These are phyloP conservation scores for Noctua pronuba DNA, from an alignment of 2,888 invertebrate species.

Conservation along the genomic window DNA sequence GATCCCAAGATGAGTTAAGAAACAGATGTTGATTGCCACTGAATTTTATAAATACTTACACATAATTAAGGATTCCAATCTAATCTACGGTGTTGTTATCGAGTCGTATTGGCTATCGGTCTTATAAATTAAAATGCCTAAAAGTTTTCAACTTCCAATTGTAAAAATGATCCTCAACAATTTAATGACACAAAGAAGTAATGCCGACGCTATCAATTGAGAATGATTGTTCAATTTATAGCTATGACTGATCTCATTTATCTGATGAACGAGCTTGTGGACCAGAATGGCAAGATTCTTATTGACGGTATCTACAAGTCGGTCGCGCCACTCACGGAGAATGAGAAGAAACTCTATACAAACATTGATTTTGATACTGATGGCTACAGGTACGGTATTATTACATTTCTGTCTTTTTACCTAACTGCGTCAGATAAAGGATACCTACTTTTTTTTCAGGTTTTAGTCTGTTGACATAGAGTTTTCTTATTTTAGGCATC, in stretches of 20 bases:
- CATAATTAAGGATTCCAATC: conserved; percentile 14
- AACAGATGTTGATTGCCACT: conserved; percentile 2
- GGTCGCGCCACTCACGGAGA: conserved; percentile 93
- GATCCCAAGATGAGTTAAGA: conserved; percentile 20
- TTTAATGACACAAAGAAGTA: conserved; percentile 12
- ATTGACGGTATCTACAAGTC: conserved; percentile 96
- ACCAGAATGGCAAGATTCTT: conserved; percentile 96
- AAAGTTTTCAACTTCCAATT: conserved; percentile 14
- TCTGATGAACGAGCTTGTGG: conserved; percentile 95
- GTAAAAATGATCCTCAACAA: conserved; percentile 9
- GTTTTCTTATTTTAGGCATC: not conserved
- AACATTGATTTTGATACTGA: conserved; percentile 96
- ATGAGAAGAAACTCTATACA: conserved; percentile 93
- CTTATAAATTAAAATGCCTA: conserved; percentile 14
- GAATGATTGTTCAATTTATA: conserved; percentile 72
- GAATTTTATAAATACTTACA: conserved; percentile 28
- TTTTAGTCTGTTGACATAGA: not conserved
- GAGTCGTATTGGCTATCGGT: not conserved
- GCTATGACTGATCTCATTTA: conserved; percentile 98
- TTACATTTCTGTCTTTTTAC: not conserved
- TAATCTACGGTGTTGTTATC: not conserved
- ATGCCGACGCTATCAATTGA: conserved; percentile 42
- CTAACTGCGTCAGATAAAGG: not conserved
- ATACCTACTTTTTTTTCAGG: not conserved
- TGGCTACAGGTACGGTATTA: conserved; percentile 91